phyloP scores from a whole-genome alignment of 2,797 vertebrate species.

The Vultur gryphus region DNA sequence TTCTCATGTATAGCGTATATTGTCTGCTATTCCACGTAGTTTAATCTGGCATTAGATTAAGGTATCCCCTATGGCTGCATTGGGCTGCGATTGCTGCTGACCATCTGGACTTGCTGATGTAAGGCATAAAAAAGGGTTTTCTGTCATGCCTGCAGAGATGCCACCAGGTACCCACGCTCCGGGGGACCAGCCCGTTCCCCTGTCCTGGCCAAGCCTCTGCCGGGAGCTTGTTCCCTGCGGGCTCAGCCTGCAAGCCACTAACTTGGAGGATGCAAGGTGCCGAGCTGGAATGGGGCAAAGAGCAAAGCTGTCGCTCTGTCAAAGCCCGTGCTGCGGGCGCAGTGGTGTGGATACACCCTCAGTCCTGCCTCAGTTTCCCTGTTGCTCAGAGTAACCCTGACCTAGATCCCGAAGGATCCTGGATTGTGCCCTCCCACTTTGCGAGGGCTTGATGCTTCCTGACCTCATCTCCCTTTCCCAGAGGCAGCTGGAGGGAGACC shows the following conservation, averaged over 20 bases:
- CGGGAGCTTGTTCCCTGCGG: fast-evolving
- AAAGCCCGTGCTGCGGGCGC: fast-evolving
- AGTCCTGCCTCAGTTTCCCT: not conserved
- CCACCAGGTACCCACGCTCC: not conserved
- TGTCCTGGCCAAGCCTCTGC: not conserved
- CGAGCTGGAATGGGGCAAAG: fast-evolving
- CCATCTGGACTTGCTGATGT: slow-evolving; percentile 13
- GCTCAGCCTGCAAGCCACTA: fast-evolving
- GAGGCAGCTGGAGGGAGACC: not conserved
- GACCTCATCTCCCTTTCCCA: not conserved
- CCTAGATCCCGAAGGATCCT: not conserved
- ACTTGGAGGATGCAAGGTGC: not conserved
- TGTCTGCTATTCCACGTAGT: not conserved
- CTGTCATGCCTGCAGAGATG: not conserved
- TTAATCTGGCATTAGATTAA: not conserved
- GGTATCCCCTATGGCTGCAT: not conserved
- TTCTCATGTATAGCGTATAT: fast-evolving
- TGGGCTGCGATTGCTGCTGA: not conserved
- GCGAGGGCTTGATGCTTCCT: not conserved
- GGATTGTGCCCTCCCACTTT: not conserved
- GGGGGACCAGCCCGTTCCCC: not conserved
- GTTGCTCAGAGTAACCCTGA: not conserved
- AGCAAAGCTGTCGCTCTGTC: not conserved
- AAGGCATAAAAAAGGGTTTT: not conserved
- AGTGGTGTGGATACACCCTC: not conserved